Evolutionary conservation across 2,888 invertebrate species (phyloP).

Genomic region (Cephus sareptanus): DNA sequence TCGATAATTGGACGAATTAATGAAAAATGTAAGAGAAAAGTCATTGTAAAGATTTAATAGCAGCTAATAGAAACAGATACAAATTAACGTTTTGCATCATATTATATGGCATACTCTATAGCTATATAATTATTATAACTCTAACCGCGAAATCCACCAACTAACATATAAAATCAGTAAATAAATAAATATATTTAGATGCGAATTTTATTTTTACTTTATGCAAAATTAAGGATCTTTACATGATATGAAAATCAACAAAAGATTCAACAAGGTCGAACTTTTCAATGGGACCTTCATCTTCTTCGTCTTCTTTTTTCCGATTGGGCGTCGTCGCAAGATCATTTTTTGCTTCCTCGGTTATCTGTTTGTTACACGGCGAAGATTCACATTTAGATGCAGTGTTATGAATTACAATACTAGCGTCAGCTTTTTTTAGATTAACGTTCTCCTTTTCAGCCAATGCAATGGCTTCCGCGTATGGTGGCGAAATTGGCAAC

Average conservation of each 20-base stretch:
- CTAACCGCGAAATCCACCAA: neutral
- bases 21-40: too few relatives aligned
- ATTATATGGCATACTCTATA: neutral
- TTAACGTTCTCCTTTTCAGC: conserved; percentile 45
- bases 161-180: neutral
- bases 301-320: neutral
- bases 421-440: conserved; percentile 47
- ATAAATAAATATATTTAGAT: neutral
- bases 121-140: too few relatives aligned
- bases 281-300: neutral
- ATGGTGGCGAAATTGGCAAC: conserved; percentile 80
- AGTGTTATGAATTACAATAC: conserved; percentile 41
- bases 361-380: neutral
- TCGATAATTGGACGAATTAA: too few relatives aligned
- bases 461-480: conserved; percentile 72
- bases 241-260: neutral
- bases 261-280: neutral
- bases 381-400: neutral
- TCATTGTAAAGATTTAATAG: too few relatives aligned
- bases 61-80: neutral
- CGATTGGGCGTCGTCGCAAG: neutral
- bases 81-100: neutral
- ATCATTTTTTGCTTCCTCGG: neutral
- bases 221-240: neutral
- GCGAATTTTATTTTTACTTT: neutral